Percentiles rank a stretch among this genome's conserved stretches.
These are phyloP conservation scores for Hanleya hanleyi DNA, from an alignment of 2,888 invertebrate species.

Conservation along the genomic window DNA sequence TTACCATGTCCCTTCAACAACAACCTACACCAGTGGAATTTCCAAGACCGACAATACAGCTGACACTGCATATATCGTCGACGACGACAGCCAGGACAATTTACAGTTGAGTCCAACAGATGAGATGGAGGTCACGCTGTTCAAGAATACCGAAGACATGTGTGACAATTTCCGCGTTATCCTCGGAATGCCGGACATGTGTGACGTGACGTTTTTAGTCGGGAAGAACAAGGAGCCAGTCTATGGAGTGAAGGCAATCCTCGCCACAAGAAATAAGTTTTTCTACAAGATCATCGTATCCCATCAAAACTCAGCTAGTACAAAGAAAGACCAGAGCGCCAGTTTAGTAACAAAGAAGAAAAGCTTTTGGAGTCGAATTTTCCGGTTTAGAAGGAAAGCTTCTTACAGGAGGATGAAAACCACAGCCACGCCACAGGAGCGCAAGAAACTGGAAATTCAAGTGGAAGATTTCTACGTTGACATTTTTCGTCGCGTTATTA, in stretches of 20 bases:
- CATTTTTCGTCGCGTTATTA: background rate
- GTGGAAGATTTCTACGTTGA: conserved; percentile 1
- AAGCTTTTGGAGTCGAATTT: background rate
- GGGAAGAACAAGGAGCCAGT: background rate
- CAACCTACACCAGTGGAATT: no score
- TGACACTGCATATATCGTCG: no score
- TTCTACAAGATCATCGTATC: conserved; percentile 2
- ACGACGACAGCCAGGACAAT: no score
- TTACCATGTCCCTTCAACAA: no score
- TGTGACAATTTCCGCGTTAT: background rate
- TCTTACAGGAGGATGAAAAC: background rate
- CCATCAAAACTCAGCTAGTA: background rate
- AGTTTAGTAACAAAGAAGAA: background rate
- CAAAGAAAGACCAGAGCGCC: background rate
- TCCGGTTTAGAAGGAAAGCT: background rate
- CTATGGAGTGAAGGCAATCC: conserved; percentile 17
- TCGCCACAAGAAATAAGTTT: conserved; percentile 13
- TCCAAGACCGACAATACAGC: no score
- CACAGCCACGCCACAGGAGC: background rate
- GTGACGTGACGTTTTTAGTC: conserved; percentile 17
- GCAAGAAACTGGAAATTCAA: background rate
- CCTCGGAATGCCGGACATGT: conserved; percentile 11
- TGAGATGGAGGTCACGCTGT: conserved; percentile 1
- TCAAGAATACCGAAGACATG: background rate
- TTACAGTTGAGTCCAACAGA: no score